Percentiles rank a stretch among this genome's conserved stretches.
These are phyloP conservation scores for Pseudomyrmex pallidus DNA, from an alignment of 1,140 invertebrate species.

Conservation along the genomic window DNA sequence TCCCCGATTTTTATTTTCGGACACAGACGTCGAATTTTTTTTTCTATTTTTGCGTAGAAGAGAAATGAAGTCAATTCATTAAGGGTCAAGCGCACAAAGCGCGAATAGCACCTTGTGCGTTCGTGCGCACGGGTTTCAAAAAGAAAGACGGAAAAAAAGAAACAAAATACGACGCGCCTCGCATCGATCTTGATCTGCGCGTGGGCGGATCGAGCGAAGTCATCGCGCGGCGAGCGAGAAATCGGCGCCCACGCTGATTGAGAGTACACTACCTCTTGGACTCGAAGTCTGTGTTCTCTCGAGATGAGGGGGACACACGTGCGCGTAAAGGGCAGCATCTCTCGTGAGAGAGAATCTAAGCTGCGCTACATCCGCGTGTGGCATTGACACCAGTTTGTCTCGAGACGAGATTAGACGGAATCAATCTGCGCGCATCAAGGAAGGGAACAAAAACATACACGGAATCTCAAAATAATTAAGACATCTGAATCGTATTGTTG, in stretches of 20 bases:
- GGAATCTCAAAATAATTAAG: not conserved
- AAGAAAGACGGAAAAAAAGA: not conserved
- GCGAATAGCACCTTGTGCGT: not conserved
- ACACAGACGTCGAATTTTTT: not conserved
- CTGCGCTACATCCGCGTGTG: slow-evolving; percentile 17
- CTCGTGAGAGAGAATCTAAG: not conserved
- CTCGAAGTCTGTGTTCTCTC: slow-evolving; percentile 58
- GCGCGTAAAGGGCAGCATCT: not conserved
- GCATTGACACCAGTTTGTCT: slow-evolving; percentile 69
- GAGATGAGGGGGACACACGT: slow-evolving; percentile 29
- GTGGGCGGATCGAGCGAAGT: slow-evolving; percentile 68
- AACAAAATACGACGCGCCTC: not conserved
- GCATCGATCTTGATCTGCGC: slow-evolving; percentile 67
- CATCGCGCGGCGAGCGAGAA: slow-evolving; percentile 59
- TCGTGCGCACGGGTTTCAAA: not conserved
- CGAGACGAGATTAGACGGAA: slow-evolving; percentile 24
- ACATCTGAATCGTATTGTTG: too few relatives aligned
- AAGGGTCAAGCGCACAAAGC: not conserved
- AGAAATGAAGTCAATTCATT: not conserved
- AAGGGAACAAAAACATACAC: not conserved
- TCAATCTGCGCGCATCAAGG: too few relatives aligned
- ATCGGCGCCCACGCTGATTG: slow-evolving; percentile 78
- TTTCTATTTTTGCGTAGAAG: slow-evolving; percentile 2
- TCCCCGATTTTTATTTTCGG: too few relatives aligned
- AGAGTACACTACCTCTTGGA: slow-evolving; percentile 73